Percentiles rank a stretch among this genome's conserved stretches.
Evolutionary conservation across 2,888 invertebrate genomes (phyloP).

Genomic region (Liopterus haemorrhoidalis): DNA sequence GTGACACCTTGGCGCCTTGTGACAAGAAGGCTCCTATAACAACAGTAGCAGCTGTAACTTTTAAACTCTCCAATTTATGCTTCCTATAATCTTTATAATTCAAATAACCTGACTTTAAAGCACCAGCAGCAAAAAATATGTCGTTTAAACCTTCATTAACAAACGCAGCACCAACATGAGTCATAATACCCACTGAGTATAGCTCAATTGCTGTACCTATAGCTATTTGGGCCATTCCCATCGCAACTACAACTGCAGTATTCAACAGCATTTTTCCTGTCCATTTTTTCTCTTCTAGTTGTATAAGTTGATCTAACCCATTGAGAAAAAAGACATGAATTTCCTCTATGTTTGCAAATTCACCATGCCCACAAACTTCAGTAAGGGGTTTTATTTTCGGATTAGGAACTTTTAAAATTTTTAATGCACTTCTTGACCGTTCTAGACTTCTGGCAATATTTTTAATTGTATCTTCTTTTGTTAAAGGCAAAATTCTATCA

Average conservation of each 20-base stretch:
- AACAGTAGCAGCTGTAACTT: conserved; percentile 13
- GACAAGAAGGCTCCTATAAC: conserved; percentile 19
- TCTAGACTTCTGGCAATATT: conserved; percentile 14
- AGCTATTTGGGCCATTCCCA: conserved; percentile 31
- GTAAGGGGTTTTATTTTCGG: conserved; percentile 21
- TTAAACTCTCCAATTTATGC: conserved; percentile 26
- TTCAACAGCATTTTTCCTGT: conserved; percentile 27
- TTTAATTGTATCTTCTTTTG: conserved; percentile 18
- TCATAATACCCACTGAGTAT: conserved; percentile 24
- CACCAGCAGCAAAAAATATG: conserved; percentile 28
- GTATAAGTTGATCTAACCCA: conserved; percentile 29
- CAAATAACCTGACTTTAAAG: conserved; percentile 27
- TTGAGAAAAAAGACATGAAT: conserved; percentile 27
- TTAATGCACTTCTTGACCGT: no score
- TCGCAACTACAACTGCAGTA: conserved; percentile 21
- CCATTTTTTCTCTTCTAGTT: conserved; percentile 29
- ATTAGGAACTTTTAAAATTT: conserved; percentile 17
- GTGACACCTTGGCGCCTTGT: conserved; percentile 15
- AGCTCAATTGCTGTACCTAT: conserved; percentile 27
- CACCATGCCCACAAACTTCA: conserved; percentile 16
- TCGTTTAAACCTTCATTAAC: conserved; percentile 34
- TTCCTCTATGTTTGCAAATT: conserved; percentile 25
- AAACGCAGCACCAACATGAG: conserved; percentile 27
- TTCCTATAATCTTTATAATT: conserved; percentile 28
- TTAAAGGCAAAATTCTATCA: no score